Percentiles rank a stretch among this genome's conserved stretches.
These are phyloP conservation scores for Trididemnum nubilum DNA, from an alignment of 23 tunicate genomes.

Conservation along the genomic window DNA sequence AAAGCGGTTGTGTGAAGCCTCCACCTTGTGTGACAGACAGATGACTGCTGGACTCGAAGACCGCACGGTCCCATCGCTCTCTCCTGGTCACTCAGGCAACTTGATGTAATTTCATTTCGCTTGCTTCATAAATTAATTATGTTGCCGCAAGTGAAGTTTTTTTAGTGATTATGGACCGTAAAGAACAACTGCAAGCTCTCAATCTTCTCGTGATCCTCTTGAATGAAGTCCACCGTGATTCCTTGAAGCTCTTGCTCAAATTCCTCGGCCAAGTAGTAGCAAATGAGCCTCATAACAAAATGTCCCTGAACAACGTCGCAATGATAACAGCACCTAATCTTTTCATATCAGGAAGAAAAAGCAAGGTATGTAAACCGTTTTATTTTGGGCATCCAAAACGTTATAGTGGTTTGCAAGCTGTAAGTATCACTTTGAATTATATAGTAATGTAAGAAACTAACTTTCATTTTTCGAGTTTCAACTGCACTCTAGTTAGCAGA, in stretches of 20 bases:
- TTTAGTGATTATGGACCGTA: conserved; percentile 79
- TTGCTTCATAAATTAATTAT: too few species aligned
- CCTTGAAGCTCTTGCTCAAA: conserved; percentile 67
- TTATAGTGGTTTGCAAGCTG: neutral
- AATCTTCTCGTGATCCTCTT: conserved; percentile 79
- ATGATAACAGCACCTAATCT: conserved; percentile 96
- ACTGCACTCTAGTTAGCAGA: too few species aligned
- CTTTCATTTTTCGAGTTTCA: too few species aligned
- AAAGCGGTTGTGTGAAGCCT: too few species aligned
- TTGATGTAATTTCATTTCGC: too few species aligned
- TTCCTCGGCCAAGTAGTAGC: conserved; percentile 65
- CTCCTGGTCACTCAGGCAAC: too few species aligned
- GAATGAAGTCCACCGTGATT: conserved; percentile 77
- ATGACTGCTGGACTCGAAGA: too few species aligned
- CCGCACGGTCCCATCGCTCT: too few species aligned
- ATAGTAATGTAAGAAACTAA: too few species aligned
- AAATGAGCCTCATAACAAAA: conserved; percentile 66
- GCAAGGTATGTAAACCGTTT: conserved; percentile 54
- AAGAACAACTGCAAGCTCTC: conserved; percentile 87
- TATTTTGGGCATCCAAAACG: too few species aligned
- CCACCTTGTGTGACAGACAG: too few species aligned
- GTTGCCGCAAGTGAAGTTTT: too few species aligned
- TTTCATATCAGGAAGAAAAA: conserved; percentile 66
- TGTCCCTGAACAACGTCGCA: conserved; percentile 91
- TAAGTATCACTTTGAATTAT: neutral